Conservation (phyloP, 1,140 invertebrate species). For the Drosophila pallidifrons region DNA sequence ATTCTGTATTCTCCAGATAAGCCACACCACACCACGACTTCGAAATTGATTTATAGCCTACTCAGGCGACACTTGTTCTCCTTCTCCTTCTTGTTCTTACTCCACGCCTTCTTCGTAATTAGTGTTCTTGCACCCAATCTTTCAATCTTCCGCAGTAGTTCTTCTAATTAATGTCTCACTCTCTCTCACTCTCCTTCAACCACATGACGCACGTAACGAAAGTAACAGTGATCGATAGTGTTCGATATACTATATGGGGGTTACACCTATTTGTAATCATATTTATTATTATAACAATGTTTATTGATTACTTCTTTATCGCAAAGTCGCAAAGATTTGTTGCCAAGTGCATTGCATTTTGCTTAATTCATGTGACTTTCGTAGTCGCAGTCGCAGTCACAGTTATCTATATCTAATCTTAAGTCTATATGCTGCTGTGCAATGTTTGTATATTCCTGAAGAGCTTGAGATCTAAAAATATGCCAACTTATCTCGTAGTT, state of each 20-base stretch:
- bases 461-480: not conserved
- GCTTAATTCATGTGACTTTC: slow-evolving; percentile 23
- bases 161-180: slow-evolving; percentile 7
- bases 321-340: slow-evolving; percentile 17
- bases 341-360: slow-evolving; percentile 31
- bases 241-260: not conserved
- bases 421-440: slow-evolving; percentile 1
- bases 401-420: slow-evolving; percentile 42
- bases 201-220: slow-evolving; percentile 7
- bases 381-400: not conserved
- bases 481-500: not conserved
- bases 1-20: slow-evolving; percentile 29
- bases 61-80: not conserved
- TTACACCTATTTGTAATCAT: slow-evolving; percentile 24
- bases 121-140: slow-evolving; percentile 30
- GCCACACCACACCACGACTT: slow-evolving; percentile 22
- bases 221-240: slow-evolving; percentile 39
- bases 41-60: slow-evolving; percentile 59
- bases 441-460: not conserved
- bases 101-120: slow-evolving; percentile 30
- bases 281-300: slow-evolving; percentile 11
- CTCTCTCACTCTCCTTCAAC: not conserved
- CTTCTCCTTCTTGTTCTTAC: not conserved
- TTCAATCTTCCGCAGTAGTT: slow-evolving; percentile 5
- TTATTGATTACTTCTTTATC: slow-evolving; percentile 39